These are phyloP conservation scores for Sycophaga agraensis DNA, from an alignment of 1,140 invertebrate genomes.

Conservation along the genomic window DNA sequence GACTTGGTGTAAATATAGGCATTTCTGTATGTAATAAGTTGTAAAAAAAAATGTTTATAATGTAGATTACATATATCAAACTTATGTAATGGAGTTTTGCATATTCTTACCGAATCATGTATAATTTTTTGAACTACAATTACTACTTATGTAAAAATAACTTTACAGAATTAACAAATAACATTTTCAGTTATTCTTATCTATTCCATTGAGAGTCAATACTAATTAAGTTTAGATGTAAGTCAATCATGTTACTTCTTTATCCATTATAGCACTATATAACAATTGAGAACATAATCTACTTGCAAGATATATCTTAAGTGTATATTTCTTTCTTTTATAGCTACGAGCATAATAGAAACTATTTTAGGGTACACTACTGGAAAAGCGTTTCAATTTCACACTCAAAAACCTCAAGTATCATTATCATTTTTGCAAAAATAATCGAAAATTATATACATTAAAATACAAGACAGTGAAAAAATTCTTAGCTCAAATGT, in stretches of 20 bases:
- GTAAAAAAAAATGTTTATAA: too few species aligned
- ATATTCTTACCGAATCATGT: too few species aligned
- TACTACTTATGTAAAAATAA: background rate
- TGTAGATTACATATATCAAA: too few species aligned
- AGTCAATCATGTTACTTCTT: conserved; percentile 16
- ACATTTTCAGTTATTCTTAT: background rate
- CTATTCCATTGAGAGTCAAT: background rate
- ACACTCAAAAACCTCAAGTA: conserved; percentile 3
- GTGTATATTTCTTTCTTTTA: background rate
- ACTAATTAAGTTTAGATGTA: background rate
- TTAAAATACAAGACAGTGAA: conserved; percentile 3
- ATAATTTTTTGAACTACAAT: background rate
- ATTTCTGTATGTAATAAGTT: too few species aligned
- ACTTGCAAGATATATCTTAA: background rate
- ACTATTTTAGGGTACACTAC: conserved; percentile 10
- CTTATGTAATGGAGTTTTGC: background rate
- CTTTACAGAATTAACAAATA: conserved; percentile 7
- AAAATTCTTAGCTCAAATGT: conserved; percentile 7
- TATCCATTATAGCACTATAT: conserved; percentile 3
- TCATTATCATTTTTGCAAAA: conserved; percentile 9
- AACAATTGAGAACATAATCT: conserved; percentile 12
- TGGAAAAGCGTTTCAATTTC: conserved; percentile 2
- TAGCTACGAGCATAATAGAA: conserved; percentile 7
- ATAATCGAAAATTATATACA: conserved; percentile 26
- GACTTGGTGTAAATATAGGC: too few species aligned